Evolutionary conservation across 37 sponge, comb jelly and placozoan species (phyloP).

Genomic region (Petrosia ficiformis): DNA sequence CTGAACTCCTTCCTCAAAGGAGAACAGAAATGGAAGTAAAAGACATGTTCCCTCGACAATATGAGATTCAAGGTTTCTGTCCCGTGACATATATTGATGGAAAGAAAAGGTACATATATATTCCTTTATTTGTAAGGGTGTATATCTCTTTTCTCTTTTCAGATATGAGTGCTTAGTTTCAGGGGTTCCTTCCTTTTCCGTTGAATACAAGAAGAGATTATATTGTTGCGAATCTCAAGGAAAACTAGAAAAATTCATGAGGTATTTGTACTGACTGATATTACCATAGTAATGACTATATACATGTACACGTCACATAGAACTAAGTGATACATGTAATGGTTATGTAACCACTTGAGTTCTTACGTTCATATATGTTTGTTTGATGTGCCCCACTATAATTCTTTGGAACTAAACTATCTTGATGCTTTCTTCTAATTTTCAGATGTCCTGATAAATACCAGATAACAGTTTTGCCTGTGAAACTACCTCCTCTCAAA

Average conservation of each 20-base stretch:
- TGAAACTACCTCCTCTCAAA: constrained; percentile 88
- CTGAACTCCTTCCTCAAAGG: constrained; percentile 43
- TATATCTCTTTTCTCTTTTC: constrained; percentile 3
- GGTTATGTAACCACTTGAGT: too few relatives aligned
- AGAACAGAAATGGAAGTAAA: constrained; percentile 73
- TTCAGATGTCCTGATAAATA: constrained; percentile 65
- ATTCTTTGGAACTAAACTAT: too few relatives aligned
- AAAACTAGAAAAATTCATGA: constrained; percentile 77
- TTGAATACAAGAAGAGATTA: constrained; percentile 71
- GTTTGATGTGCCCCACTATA: too few relatives aligned
- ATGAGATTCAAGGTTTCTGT: constrained; percentile 87
- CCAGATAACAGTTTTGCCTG: constrained; percentile 54
- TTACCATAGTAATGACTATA: not conserved
- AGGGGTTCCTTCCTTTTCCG: constrained; percentile 67
- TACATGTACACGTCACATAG: not conserved
- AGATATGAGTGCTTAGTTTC: constrained; percentile 88
- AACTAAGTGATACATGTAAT: too few relatives aligned
- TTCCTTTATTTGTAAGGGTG: not conserved
- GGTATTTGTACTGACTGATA: constrained; percentile 21
- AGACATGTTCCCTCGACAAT: constrained; percentile 81
- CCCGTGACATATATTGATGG: constrained; percentile 92
- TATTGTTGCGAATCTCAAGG: constrained; percentile 73
- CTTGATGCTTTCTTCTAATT: not conserved
- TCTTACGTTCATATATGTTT: too few relatives aligned
- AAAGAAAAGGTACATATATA: constrained; percentile 45